Base-by-base conservation (phyloP, 2,888 invertebrate species). In the Pterobdella sp. region DNA sequence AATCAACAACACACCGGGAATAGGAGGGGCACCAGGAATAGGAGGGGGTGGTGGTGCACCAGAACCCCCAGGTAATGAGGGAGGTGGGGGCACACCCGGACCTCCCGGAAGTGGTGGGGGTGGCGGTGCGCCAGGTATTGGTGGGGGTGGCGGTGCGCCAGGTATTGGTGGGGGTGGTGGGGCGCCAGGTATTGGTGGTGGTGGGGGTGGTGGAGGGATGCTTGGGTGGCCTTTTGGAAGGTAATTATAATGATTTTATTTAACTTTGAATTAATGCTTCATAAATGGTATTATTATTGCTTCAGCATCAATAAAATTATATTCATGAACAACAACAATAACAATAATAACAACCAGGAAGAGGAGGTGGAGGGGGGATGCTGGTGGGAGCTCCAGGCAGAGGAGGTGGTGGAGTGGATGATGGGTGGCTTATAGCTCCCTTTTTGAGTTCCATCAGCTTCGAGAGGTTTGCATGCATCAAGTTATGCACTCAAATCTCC, bases 181-280 rank as follows among this genome's bases (percentile, higher is more conserved):
- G 1, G 83, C 80, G 14, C 76, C 74, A 7, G 75, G 74, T 7
- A 69, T 75, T 22, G 88, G 86, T 60, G 81, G 80, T 37, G 80
- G 80, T 1, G 81, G 81, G n/a, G 81, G 81, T 0, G 80, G 80
- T 0, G 80, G 81, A 0, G 81, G 81, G 0, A 80, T 80, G 1
- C 79, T 84, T 42, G 85, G 85, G 36, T 80, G 80, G 1, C 79
- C 84, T 49, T 85, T 85, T n/a, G n/a, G n/a, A n/a, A n/a, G n/a
- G n/a, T n/a, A n/a, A n/a, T n/a, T n/a, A n/a, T n/a, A n/a, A n/a
- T n/a, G n/a, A n/a, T n/a, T n/a, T n/a, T n/a, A n/a, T n/a, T n/a
- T n/a, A n/a, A n/a, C n/a, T n/a, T n/a, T n/a, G n/a, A n/a, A n/a
- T n/a, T n/a, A n/a, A n/a, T n/a, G n/a, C n/a, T n/a, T n/a, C n/a